Percentiles rank a stretch among this genome's conserved stretches.
Evolutionary conservation across 2,113 vertebrate species (phyloP).

Genomic region (zebrafish (Danio rerio)): GRCz12tu NC_133183.1:45720501-45721000

Average conservation of each 20-base stretch:
- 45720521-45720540: too few relatives aligned
- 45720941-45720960: not conserved
- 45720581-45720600: too few relatives aligned
- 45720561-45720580: too few relatives aligned
- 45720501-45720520: too few relatives aligned
- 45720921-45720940: not conserved
- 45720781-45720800: not conserved
- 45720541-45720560: too few relatives aligned
- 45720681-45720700: too few relatives aligned
- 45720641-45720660: too few relatives aligned
- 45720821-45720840: not conserved
- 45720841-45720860: not conserved
- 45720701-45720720: too few relatives aligned
- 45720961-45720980: not conserved
- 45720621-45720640: too few relatives aligned
- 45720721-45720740: not conserved
- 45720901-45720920: conserved; percentile 2
- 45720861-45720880: not conserved
- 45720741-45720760: not conserved
- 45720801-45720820: not conserved
- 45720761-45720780: not conserved
- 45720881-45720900: not conserved
- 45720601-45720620: too few relatives aligned
- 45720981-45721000: not conserved
- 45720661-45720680: too few relatives aligned